phyloP scores from a whole-genome alignment of 2,113 vertebrate species.

The Amia ocellicauda region DNA sequence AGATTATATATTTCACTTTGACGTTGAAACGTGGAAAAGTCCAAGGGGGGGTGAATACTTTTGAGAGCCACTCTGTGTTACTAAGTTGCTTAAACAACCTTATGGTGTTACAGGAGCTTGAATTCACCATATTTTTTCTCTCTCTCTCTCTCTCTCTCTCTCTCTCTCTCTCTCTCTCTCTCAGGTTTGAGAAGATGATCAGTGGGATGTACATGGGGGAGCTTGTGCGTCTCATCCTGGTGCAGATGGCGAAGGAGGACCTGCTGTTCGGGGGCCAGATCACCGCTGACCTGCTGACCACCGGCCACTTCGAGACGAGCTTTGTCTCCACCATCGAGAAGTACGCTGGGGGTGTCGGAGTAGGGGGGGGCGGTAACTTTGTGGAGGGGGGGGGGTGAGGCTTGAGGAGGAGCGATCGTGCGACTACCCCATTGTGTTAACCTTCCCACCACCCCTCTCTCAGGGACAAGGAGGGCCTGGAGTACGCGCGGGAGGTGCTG shows the following conservation, averaged over 20 bases:
- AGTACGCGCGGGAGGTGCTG: slow-evolving; percentile 72
- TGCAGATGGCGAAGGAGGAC: slow-evolving; percentile 87
- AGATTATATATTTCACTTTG: too few species aligned
- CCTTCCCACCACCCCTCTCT: neutral
- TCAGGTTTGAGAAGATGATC: slow-evolving; percentile 99
- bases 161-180: too few species aligned
- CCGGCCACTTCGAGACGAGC: slow-evolving; percentile 79
- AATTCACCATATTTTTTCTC: too few species aligned
- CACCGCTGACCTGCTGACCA: slow-evolving; percentile 73
- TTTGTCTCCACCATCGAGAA: slow-evolving; percentile 83
- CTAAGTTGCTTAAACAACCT: too few species aligned
- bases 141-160: too few species aligned
- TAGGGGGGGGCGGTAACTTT: too few species aligned
- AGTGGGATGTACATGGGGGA: slow-evolving; percentile 98
- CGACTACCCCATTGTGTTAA: neutral
- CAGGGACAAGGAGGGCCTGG: slow-evolving; percentile 82
- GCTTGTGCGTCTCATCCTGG: slow-evolving; percentile 88
- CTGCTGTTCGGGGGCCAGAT: slow-evolving; percentile 80
- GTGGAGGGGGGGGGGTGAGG: too few species aligned
- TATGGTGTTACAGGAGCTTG: too few species aligned
- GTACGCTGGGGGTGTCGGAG: slow-evolving; percentile 45
- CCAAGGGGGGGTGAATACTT: too few species aligned
- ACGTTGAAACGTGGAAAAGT: too few species aligned
- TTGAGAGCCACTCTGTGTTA: too few species aligned
- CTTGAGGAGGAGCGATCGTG: too few species aligned